Conservation (phyloP, 2,113 vertebrate genomes). For the Eurypyga helias region DNA sequence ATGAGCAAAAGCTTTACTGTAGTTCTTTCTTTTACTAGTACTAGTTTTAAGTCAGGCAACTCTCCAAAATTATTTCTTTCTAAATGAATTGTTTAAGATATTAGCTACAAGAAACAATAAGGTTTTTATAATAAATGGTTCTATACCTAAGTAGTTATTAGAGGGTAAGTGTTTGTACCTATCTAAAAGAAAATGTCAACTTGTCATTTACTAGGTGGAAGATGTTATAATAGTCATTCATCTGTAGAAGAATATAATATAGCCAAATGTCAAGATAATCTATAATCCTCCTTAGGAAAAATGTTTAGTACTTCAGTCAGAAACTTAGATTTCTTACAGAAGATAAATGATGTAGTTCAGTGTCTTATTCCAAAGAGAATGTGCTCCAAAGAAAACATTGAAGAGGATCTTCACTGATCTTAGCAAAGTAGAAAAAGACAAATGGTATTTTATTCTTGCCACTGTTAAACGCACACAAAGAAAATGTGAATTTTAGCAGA, state of each 20-base stretch:
- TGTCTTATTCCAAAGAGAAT: not conserved
- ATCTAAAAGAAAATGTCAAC: conserved; percentile 19
- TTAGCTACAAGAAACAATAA: not conserved
- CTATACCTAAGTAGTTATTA: not conserved
- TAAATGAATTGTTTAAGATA: not conserved
- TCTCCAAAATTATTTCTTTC: not conserved
- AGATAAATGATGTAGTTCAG: not conserved
- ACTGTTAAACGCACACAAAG: not conserved
- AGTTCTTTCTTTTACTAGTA: not conserved
- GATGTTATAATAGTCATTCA: not conserved
- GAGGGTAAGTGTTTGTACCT: not conserved
- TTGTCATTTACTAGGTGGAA: conserved; percentile 3
- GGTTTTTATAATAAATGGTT: not conserved
- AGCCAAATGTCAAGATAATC: conserved; percentile 32
- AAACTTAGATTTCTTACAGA: not conserved
- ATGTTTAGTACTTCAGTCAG: not conserved
- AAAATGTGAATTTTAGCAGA: not conserved
- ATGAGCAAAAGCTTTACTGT: not conserved
- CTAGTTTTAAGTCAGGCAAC: not conserved
- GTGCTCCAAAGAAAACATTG: not conserved
- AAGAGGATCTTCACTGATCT: not conserved
- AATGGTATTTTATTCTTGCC: not conserved
- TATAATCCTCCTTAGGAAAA: not conserved
- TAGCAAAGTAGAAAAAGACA: not conserved
- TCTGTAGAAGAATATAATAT: not conserved